A percentile compares a stretch with the other conserved stretches of the same genome.
Conservation (phyloP, 2,888 invertebrate species). For the Elaeidobius kamerunicus region DNA sequence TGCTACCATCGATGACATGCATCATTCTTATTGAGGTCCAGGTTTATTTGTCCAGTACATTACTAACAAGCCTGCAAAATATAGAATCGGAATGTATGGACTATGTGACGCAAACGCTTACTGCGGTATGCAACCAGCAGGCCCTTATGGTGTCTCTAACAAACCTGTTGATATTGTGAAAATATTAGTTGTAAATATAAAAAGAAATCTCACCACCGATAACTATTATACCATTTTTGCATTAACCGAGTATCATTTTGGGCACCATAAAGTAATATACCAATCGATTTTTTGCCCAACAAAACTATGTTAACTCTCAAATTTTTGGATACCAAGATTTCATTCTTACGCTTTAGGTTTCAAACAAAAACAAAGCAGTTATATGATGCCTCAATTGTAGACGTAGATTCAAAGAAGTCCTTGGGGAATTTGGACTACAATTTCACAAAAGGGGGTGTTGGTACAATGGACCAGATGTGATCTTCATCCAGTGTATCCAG, state of each 20-base stretch:
- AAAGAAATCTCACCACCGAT: constrained; percentile 33
- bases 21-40: constrained; percentile 26
- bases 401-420: constrained; percentile 31
- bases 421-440: constrained; percentile 8
- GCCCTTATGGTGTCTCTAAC: constrained; percentile 32
- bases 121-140: constrained; percentile 33
- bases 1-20: constrained; percentile 26
- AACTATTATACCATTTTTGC: constrained; percentile 21
- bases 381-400: constrained; percentile 34
- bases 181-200: constrained; percentile 23
- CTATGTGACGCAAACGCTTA: constrained; percentile 33
- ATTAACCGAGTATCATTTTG: constrained; percentile 10
- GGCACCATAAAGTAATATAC: constrained; percentile 33
- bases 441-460: constrained; percentile 19
- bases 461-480: constrained; percentile 16
- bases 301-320: constrained; percentile 14
- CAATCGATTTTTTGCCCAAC: constrained; percentile 33
- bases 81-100: constrained; percentile 22
- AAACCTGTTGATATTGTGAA: constrained; percentile 30
- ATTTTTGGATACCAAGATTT: constrained; percentile 32
- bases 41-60: constrained; percentile 31
- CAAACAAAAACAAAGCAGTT: constrained; percentile 31
- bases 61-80: constrained; percentile 29
- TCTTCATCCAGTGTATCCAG: constrained; percentile 5
- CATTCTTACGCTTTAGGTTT: constrained; percentile 25